A percentile compares a stretch with the other conserved stretches of the same genome.
phyloP scores from a whole-genome alignment of 2,888 invertebrate genomes.

The Calliopum simillimum region DNA sequence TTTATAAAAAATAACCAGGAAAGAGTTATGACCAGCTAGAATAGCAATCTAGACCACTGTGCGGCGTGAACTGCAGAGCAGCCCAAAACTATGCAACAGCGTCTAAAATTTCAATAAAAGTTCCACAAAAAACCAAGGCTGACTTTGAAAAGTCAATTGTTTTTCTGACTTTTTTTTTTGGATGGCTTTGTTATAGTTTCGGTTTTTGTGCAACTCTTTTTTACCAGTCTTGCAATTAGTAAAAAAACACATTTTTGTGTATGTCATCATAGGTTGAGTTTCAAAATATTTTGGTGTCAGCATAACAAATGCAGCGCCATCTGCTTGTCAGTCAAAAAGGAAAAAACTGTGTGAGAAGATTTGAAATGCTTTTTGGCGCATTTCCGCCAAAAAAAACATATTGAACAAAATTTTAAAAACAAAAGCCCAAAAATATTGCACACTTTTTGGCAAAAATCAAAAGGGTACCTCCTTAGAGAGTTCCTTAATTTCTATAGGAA shows the following conservation, averaged over 20 bases:
- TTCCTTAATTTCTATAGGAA: too few species aligned
- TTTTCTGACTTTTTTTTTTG: slow-evolving; percentile 28
- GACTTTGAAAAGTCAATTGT: slow-evolving; percentile 34
- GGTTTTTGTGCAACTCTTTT: slow-evolving; percentile 19
- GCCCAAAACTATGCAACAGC: slow-evolving; percentile 20
- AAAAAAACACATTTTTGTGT: slow-evolving; percentile 28
- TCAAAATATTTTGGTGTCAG: too few species aligned
- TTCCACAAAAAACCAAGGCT: background rate
- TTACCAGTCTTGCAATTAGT: slow-evolving; percentile 38
- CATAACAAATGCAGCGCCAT: background rate
- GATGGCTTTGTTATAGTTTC: slow-evolving; percentile 1
- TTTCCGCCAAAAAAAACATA: background rate
- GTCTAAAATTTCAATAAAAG: background rate
- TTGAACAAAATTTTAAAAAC: background rate
- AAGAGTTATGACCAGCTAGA: too few species aligned
- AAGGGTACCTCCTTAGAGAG: too few species aligned
- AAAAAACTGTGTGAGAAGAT: background rate
- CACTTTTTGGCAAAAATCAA: too few species aligned
- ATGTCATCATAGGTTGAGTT: too few species aligned
- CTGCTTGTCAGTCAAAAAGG: slow-evolving; percentile 3
- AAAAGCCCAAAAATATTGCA: too few species aligned
- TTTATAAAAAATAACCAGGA: too few species aligned
- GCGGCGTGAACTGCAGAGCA: too few species aligned
- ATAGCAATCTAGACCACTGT: too few species aligned
- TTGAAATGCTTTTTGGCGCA: background rate